Evolutionary conservation across 2,888 invertebrate genomes (phyloP).

Genomic region (Tenthredo livida): DNA sequence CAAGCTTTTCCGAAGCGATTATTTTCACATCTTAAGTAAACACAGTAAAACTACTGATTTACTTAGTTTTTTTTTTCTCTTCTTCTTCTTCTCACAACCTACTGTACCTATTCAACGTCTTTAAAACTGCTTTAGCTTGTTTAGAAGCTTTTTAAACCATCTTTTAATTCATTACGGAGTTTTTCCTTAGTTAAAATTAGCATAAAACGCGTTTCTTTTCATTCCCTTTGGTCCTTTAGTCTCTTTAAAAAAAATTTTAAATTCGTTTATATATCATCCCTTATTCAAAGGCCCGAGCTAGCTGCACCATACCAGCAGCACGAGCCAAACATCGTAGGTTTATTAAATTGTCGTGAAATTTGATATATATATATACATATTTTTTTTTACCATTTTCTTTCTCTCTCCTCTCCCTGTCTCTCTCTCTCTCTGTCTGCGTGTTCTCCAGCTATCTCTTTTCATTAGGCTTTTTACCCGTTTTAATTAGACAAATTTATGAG

Average conservation of each 20-base stretch:
- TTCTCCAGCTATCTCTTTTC: constrained; percentile 3
- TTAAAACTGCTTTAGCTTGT: background rate
- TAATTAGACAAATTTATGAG: constrained; percentile 44
- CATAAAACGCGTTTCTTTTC: background rate
- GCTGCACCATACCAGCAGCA: background rate
- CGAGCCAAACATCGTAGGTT: background rate
- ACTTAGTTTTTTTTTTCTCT: no score
- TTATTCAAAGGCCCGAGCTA: background rate
- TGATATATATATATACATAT: background rate
- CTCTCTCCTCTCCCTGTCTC: background rate
- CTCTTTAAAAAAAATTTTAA: background rate
- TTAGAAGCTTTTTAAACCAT: background rate
- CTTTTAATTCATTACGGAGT: constrained; percentile 10
- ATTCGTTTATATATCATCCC: background rate
- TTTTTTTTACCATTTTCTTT: background rate
- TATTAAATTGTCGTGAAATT: constrained; percentile 5
- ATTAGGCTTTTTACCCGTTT: constrained; percentile 25
- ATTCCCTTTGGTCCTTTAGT: background rate
- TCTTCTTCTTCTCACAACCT: no score
- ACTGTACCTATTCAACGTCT: background rate
- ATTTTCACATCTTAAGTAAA: no score
- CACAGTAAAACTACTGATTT: no score
- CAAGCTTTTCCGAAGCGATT: no score
- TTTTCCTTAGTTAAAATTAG: constrained; percentile 9
- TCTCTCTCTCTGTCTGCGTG: background rate